Percentiles rank a stretch among this genome's conserved stretches.
Conservation (phyloP, 2,888 invertebrate species). For the Drosophila fungiperda region DNA sequence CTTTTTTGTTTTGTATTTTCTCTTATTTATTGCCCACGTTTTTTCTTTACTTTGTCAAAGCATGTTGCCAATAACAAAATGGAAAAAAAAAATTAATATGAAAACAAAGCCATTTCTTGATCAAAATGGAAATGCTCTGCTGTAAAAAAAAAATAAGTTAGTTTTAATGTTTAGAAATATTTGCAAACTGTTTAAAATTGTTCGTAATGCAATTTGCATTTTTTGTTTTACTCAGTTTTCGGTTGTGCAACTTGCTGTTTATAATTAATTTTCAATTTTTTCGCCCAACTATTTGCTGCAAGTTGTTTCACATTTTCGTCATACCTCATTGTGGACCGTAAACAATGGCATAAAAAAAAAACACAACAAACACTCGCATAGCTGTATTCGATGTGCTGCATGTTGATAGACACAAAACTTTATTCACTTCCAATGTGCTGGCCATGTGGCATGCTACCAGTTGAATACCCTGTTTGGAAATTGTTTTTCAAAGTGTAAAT, state of each 20-base stretch:
- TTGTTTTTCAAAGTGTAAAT: no score
- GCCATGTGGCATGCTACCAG: conserved; percentile 29
- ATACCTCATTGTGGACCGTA: conserved; percentile 18
- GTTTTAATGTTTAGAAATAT: not conserved
- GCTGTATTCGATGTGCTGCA: conserved; percentile 57
- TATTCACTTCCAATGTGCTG: conserved; percentile 56
- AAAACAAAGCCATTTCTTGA: conserved; percentile 14
- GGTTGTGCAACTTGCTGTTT: not conserved
- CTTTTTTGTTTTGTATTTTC: conserved; percentile 24
- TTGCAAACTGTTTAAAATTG: not conserved
- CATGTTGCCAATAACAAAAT: conserved; percentile 38
- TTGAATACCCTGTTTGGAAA: conserved; percentile 30
- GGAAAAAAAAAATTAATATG: not conserved
- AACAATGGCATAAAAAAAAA: conserved; percentile 22
- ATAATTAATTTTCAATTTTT: conserved; percentile 7
- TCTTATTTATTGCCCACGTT: conserved; percentile 60
- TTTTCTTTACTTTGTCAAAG: conserved; percentile 33
- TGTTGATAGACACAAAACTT: conserved; percentile 74
- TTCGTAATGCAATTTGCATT: not conserved
- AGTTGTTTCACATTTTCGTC: conserved; percentile 23
- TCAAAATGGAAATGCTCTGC: conserved; percentile 27
- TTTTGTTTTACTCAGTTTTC: conserved; percentile 4
- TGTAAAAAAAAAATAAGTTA: not conserved
- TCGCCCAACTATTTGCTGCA: conserved; percentile 23
- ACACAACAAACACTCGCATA: conserved; percentile 27